Conservation (phyloP, 2,888 invertebrate genomes). For the Drosophila paramelanica region DNA sequence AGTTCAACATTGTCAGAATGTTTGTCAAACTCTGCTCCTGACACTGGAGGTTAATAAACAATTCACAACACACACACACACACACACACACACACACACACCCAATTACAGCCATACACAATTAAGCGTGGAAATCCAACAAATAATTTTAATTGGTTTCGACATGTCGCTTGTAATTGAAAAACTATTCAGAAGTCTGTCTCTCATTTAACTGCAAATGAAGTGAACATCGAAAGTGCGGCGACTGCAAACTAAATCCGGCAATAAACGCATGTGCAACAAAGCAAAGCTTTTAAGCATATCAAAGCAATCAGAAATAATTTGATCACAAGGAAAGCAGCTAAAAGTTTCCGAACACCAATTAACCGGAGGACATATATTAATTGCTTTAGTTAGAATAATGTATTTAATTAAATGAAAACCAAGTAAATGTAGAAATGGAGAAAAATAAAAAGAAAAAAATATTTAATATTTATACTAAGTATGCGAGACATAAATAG, state of each 20-base stretch:
- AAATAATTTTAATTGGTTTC: background rate
- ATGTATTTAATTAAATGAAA: no score
- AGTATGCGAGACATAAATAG: no score
- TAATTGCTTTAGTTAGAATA: background rate
- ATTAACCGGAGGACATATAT: background rate
- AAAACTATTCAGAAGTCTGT: conserved; percentile 1
- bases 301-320: no score
- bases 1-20: conserved; percentile 22
- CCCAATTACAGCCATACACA: background rate
- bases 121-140: background rate
- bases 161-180: conserved; percentile 1
- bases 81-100: background rate
- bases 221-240: no score
- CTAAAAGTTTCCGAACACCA: background rate
- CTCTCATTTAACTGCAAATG: background rate
- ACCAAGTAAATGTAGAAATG: no score
- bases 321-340: no score
- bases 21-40: conserved; percentile 20
- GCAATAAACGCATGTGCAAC: background rate
- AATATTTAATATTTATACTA: no score
- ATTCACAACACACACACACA: background rate
- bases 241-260: background rate
- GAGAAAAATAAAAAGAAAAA: no score
- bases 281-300: background rate
- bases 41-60: conserved; percentile 16